Percentiles rank a stretch among this genome's conserved stretches.
These are phyloP conservation scores for Falcunculus frontatus DNA, from an alignment of 2,113 vertebrate species.

Conservation along the genomic window DNA sequence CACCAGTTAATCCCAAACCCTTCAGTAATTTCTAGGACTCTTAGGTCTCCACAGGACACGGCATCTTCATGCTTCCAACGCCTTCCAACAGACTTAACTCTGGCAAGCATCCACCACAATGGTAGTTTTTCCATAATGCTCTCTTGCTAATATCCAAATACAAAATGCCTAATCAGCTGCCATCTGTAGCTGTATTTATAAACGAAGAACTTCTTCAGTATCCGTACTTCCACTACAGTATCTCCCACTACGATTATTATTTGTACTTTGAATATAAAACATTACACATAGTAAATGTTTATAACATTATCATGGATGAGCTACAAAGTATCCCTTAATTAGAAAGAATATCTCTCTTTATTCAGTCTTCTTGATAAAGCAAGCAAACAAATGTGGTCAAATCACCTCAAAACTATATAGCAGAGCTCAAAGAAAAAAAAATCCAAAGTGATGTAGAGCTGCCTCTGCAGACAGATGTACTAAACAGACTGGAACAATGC, in stretches of 20 bases:
- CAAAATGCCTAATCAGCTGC: background rate
- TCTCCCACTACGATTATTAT: background rate
- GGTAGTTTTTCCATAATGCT: background rate
- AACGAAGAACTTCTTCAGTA: background rate
- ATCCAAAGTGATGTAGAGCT: background rate
- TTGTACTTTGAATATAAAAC: background rate
- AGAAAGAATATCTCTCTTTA: background rate
- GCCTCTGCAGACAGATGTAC: background rate
- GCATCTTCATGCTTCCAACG: background rate
- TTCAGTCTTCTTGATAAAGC: background rate
- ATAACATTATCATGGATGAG: background rate
- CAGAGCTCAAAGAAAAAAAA: background rate
- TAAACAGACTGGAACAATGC: background rate
- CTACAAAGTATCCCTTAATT: background rate
- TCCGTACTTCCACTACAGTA: background rate
- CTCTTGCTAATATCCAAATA: background rate
- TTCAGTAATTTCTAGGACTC: background rate
- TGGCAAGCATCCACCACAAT: background rate
- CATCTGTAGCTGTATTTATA: background rate
- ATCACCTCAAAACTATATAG: background rate
- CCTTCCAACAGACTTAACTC: background rate
- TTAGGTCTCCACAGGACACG: fast-evolving
- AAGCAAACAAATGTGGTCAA: background rate
- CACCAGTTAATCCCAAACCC: background rate
- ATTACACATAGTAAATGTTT: background rate